Evolutionary conservation across 2,113 vertebrate species (phyloP), one percentile per base, ranked within the genome.

Genomic region (Hippolais icterina): DNA sequence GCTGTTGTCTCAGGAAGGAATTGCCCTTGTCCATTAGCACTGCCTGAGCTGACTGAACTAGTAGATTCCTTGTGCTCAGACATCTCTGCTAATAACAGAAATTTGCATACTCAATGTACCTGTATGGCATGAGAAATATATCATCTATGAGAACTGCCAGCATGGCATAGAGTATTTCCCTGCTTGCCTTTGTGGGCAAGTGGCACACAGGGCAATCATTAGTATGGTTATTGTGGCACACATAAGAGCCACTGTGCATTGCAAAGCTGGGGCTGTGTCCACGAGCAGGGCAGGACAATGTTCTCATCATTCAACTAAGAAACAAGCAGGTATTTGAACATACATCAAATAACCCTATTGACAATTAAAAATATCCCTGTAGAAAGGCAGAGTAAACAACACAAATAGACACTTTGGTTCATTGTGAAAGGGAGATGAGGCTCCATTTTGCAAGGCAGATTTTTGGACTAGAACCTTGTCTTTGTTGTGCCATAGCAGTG

Each of bases 181-280:
- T 66, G 37, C 52, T 63, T 61, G 44, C 28, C 19, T 35, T 50
- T 14, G 20, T 52, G 68, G 27, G 18, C 24, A 60, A 37, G 27
- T 20, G 17, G 14, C 44, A 28, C 0, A 1, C 11, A 3, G 3
- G 59, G 2, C 66, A 65, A 37, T 19, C 22, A 5, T 28, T 65
- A 18, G 10, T 6, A 2, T 61, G 52, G 37, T 24, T 87, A 7
- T 31, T 46, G 16, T 71, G 53, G 59, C 59, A 77, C 49, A 44
- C 6, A 2, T 12, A 15, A 16, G 13, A 64, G 74, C 59, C 24
- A 5, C 15, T 44, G 4, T 23, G 42, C 15, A 2, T 14, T 66
- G 29, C 28, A 52, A 54, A 60, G n/a, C 2, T 56, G 39, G n/a
- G 28, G 23, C 33, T 35, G 3, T 20, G 37, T 66, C 56, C 85